Evolutionary conservation across 2,888 invertebrate genomes (phyloP).

Genomic region (Mechanitis mazaeus): DNA sequence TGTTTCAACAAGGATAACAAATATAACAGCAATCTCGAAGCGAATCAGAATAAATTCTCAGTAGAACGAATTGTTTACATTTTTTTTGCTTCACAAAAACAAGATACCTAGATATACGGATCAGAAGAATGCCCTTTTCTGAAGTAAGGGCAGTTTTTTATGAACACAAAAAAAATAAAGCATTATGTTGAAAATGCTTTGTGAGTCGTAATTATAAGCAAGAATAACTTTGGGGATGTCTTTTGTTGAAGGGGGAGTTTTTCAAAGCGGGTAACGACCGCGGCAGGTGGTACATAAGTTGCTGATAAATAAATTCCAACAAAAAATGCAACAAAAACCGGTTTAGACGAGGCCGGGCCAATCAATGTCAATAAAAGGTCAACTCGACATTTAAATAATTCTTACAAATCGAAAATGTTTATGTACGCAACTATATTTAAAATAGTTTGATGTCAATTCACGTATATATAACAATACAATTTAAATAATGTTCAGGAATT

Average conservation of each 20-base stretch:
- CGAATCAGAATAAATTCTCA: conserved; percentile 32
- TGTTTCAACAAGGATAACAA: conserved; percentile 12
- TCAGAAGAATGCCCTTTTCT: conserved; percentile 53
- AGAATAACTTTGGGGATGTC: conserved; percentile 72
- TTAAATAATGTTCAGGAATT: not conserved
- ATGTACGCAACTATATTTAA: not conserved
- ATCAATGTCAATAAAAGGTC: conserved; percentile 72
- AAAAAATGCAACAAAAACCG: conserved; percentile 66
- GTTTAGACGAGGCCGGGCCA: conserved; percentile 41
- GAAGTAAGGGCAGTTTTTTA: conserved; percentile 60
- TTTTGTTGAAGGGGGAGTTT: conserved; percentile 70
- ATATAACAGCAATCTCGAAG: conserved; percentile 12
- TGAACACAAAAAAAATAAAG: conserved; percentile 45
- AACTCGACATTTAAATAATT: conserved; percentile 27
- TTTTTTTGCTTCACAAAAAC: conserved; percentile 54
- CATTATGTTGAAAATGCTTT: conserved; percentile 63
- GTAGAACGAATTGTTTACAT: conserved; percentile 64
- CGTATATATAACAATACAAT: not conserved
- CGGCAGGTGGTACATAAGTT: conserved; percentile 71
- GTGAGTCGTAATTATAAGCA: conserved; percentile 69
- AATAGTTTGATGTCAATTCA: conserved; percentile 1
- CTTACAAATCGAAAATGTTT: conserved; percentile 1
- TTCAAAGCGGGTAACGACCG: conserved; percentile 70
- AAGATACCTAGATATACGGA: conserved; percentile 41
- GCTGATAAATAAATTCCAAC: conserved; percentile 56